phyloP scores from a whole-genome alignment of 2,797 vertebrate genomes.

The Morus bassanus region DNA sequence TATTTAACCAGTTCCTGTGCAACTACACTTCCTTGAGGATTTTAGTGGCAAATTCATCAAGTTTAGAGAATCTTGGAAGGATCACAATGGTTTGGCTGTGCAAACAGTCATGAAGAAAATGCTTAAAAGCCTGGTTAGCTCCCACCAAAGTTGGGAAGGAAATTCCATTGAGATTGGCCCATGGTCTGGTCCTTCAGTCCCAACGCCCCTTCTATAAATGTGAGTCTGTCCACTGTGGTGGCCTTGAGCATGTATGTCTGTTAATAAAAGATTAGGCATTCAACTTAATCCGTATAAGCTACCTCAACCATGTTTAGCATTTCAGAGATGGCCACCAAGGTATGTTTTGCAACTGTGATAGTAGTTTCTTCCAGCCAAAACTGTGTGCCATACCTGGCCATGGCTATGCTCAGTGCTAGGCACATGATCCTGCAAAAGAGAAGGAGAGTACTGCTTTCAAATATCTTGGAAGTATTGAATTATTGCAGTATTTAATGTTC shows the following conservation, averaged over 20 bases:
- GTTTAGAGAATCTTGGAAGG: not conserved
- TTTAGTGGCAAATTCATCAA: not conserved
- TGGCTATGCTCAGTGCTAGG: not conserved
- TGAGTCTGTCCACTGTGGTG: not conserved
- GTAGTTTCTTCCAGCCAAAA: not conserved
- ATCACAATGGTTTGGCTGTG: not conserved
- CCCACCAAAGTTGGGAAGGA: not conserved
- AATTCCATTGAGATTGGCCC: not conserved
- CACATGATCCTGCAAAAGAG: not conserved
- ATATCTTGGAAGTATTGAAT: slow-evolving; percentile 35
- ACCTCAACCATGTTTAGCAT: not conserved
- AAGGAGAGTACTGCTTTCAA: not conserved
- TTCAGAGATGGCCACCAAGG: not conserved
- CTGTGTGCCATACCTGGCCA: not conserved
- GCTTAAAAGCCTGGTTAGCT: not conserved
- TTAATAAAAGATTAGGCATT: not conserved
- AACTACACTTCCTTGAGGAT: not conserved
- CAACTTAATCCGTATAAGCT: not conserved
- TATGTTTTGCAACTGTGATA: not conserved
- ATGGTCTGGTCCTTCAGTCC: not conserved
- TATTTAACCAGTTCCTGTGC: not conserved
- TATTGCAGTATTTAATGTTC: slow-evolving; percentile 51
- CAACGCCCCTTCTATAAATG: not conserved
- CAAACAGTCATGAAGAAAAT: not conserved
- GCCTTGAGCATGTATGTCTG: not conserved